A percentile compares a stretch with the other conserved stretches of the same genome.
Evolutionary conservation across 2,113 vertebrate genomes (phyloP).

Genomic region (Toxostoma redivivum): DNA sequence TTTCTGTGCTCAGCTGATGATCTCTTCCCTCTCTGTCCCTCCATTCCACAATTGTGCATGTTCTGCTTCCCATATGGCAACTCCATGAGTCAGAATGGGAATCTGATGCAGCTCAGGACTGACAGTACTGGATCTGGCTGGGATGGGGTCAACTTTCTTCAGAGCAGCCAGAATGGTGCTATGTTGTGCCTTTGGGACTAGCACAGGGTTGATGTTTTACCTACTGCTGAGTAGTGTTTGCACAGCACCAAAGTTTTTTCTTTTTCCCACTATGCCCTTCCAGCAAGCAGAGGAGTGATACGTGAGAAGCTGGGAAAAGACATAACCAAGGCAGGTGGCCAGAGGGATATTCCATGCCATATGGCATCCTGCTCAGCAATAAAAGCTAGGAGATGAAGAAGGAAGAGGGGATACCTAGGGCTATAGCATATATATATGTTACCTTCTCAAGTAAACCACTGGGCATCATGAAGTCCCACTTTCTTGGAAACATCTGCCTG

Average conservation of each 20-base stretch:
- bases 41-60: too few species aligned
- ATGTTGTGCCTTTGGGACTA: neutral
- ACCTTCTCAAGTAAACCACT: neutral
- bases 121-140: too few species aligned
- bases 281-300: neutral
- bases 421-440: neutral
- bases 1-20: neutral
- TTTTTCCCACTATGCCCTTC: neutral
- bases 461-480: neutral
- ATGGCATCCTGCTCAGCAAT: neutral
- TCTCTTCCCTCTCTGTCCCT: neutral
- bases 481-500: neutral
- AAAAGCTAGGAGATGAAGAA: neutral
- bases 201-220: neutral
- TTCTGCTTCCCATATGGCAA: neutral
- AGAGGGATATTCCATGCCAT: neutral
- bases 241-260: neutral
- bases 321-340: neutral
- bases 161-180: neutral
- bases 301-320: neutral
- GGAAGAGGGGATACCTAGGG: neutral
- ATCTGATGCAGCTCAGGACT: neutral
- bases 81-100: neutral
- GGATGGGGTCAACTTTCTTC: neutral
- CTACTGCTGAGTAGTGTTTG: neutral